Evolutionary conservation across 2,888 invertebrate genomes (phyloP).

Genomic region (Erpobdella octoculata): DNA sequence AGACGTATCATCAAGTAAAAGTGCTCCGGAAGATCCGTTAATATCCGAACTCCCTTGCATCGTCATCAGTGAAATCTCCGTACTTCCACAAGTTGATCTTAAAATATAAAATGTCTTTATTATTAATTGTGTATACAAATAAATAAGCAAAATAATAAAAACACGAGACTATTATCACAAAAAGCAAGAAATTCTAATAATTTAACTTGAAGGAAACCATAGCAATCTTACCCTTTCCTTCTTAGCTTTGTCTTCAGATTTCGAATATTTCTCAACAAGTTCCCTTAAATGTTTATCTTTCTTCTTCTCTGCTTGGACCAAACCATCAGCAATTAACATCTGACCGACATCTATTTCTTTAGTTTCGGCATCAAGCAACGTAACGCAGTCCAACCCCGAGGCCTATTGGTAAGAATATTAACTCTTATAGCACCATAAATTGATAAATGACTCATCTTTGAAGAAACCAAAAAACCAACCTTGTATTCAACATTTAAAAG

Average conservation of each 20-base stretch:
- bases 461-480: conserved; percentile 44
- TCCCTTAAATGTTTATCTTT: conserved; percentile 72
- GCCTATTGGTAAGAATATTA: neutral
- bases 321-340: conserved; percentile 69
- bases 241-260: conserved; percentile 78
- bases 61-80: conserved; percentile 94
- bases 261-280: conserved; percentile 69
- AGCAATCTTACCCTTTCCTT: conserved; percentile 58
- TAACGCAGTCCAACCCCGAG: conserved; percentile 36
- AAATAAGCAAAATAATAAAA: too few species aligned
- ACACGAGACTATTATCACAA: neutral
- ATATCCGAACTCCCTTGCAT: conserved; percentile 63
- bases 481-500: conserved; percentile 76
- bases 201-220: conserved; percentile 55
- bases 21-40: neutral
- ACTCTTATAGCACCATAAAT: too few species aligned
- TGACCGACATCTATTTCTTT: conserved; percentile 65
- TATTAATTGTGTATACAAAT: too few species aligned
- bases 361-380: conserved; percentile 40
- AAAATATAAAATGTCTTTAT: conserved; percentile 34
- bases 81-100: conserved; percentile 91
- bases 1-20: too few species aligned
- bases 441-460: too few species aligned
- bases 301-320: conserved; percentile 59
- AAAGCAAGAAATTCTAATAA: neutral